These are phyloP conservation scores for Archegozetes longisetosus DNA, from an alignment of 1,140 invertebrate species.

Conservation along the genomic window DNA sequence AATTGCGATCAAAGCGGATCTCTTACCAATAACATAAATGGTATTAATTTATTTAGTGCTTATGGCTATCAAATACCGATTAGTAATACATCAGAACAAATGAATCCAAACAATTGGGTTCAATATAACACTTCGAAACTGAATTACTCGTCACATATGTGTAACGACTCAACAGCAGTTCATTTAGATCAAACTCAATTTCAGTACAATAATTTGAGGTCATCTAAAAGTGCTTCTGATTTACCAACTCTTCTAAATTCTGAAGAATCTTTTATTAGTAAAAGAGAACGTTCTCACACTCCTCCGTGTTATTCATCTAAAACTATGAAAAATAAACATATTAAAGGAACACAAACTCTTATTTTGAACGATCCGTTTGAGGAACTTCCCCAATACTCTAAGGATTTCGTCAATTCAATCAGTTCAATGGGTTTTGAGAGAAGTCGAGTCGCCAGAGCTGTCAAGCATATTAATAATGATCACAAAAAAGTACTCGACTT, in stretches of 20 bases:
- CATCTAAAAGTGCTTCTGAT: constrained; percentile 7
- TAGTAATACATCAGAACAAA: not conserved
- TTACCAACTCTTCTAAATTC: not conserved
- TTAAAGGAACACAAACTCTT: not conserved
- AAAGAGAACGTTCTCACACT: not conserved
- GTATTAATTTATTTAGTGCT: not conserved
- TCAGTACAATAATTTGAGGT: not conserved
- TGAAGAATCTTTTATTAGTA: not conserved
- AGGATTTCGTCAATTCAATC: constrained; percentile 48
- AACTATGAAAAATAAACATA: not conserved
- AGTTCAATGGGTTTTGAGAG: constrained; percentile 67
- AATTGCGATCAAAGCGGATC: not conserved
- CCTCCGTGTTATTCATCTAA: not conserved
- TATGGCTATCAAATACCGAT: not conserved
- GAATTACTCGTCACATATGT: not conserved
- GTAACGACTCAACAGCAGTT: not conserved
- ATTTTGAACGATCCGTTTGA: constrained; percentile 33
- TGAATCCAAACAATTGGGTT: not conserved
- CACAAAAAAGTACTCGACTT: constrained; percentile 59
- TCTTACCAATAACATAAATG: not conserved
- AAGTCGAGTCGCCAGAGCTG: constrained; percentile 53
- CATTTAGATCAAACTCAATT: not conserved
- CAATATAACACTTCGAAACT: not conserved
- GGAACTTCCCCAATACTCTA: constrained; percentile 39
- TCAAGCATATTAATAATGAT: constrained; percentile 52